Percentiles rank a stretch among this genome's conserved stretches.
Conservation (phyloP, 2,888 invertebrate species). For the Scrobipalpa costella region DNA sequence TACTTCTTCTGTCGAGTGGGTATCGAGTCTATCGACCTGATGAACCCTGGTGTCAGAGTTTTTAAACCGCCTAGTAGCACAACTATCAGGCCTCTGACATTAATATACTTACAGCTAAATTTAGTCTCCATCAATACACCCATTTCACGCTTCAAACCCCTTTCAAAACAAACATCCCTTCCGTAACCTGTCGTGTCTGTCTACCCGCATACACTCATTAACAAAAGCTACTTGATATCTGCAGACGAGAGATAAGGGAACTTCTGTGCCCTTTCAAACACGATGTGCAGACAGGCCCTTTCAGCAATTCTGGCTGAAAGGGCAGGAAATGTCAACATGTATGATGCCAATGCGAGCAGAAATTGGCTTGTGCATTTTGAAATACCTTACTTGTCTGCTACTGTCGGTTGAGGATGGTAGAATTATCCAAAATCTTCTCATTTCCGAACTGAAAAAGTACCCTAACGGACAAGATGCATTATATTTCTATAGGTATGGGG, state of each 20-base stretch:
- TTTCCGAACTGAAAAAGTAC: too few relatives aligned
- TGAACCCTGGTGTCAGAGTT: too few relatives aligned
- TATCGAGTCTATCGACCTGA: too few relatives aligned
- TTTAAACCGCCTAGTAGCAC: too few relatives aligned
- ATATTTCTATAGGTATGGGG: too few relatives aligned
- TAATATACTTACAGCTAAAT: background rate
- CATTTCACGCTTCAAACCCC: conserved; percentile 9
- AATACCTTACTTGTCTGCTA: background rate
- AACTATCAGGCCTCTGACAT: too few relatives aligned
- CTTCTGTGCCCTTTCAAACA: conserved; percentile 14
- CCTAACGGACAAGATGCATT: too few relatives aligned
- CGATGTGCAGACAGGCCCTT: background rate
- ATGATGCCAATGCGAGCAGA: background rate
- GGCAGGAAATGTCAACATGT: conserved; percentile 21
- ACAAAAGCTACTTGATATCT: conserved; percentile 13
- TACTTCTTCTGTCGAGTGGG: too few relatives aligned
- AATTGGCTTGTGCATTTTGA: background rate
- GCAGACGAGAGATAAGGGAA: conserved; percentile 15
- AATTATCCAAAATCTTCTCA: too few relatives aligned
- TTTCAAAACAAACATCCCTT: conserved; percentile 19
- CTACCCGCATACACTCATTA: conserved; percentile 16
- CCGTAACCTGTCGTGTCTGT: background rate
- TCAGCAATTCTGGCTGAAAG: background rate
- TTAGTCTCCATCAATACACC: background rate
- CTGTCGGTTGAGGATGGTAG: too few relatives aligned